These are phyloP conservation scores for Zhengitettix transpicula DNA, from an alignment of 2,888 invertebrate species.

Conservation along the genomic window DNA sequence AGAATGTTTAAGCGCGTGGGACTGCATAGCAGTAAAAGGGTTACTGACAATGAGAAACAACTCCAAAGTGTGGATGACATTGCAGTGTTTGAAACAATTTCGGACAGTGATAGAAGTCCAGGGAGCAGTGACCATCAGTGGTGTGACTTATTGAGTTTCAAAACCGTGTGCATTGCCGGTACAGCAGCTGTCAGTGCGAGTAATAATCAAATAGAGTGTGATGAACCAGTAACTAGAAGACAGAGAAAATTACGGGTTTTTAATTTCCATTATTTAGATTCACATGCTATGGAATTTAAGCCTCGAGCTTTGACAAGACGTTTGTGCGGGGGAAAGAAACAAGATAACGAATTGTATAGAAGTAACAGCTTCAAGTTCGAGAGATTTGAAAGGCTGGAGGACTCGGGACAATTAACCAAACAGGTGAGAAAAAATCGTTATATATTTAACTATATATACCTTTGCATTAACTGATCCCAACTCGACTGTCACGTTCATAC, in stretches of 20 bases:
- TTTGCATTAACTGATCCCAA: too few species aligned
- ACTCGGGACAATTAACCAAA: slow-evolving; percentile 31
- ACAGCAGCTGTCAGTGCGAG: slow-evolving; percentile 5
- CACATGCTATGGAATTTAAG: slow-evolving; percentile 21
- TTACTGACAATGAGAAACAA: slow-evolving; percentile 7
- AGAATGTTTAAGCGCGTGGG: slow-evolving; percentile 18
- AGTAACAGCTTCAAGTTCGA: slow-evolving; percentile 82
- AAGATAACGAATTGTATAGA: slow-evolving; percentile 68
- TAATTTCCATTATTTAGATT: slow-evolving; percentile 13
- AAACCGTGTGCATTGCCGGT: slow-evolving; percentile 9
- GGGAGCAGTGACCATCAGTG: slow-evolving; percentile 9
- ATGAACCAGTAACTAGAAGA: slow-evolving; percentile 10
- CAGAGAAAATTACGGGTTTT: slow-evolving; percentile 11
- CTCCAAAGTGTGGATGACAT: slow-evolving; percentile 6
- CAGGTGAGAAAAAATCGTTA: slow-evolving; percentile 19
- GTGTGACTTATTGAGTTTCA: slow-evolving; percentile 13
- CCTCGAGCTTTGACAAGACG: slow-evolving; percentile 47
- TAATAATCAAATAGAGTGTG: slow-evolving; percentile 10
- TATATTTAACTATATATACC: too few species aligned
- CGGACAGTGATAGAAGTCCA: slow-evolving; percentile 17
- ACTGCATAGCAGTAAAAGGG: slow-evolving; percentile 12
- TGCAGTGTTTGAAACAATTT: slow-evolving; percentile 19
- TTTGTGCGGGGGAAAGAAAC: slow-evolving; percentile 24
- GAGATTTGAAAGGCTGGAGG: slow-evolving; percentile 53
- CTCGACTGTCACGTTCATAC: too few species aligned